Conservation (phyloP, 2,888 invertebrate genomes). For the Cosmia pyralina region DNA sequence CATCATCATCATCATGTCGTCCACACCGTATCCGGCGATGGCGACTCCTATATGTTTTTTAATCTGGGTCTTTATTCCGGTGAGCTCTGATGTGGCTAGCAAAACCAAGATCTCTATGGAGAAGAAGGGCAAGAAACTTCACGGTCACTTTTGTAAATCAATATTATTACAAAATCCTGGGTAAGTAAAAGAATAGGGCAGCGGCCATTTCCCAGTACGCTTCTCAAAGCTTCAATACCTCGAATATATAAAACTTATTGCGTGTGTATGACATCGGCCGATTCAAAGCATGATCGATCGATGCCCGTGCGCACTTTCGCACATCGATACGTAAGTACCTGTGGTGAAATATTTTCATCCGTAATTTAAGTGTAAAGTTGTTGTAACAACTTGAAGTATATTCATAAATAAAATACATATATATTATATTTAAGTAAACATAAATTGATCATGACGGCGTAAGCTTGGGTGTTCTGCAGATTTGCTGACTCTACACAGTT, state of each 20-base stretch:
- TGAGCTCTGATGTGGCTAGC: too few relatives aligned
- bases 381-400: constrained; percentile 40
- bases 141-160: too few relatives aligned
- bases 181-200: background rate
- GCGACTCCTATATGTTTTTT: too few relatives aligned
- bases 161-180: too few relatives aligned
- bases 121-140: too few relatives aligned
- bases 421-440: constrained; percentile 8
- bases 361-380: constrained; percentile 47
- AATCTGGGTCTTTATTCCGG: too few relatives aligned
- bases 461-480: constrained; percentile 39
- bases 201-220: constrained; percentile 31
- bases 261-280: constrained; percentile 66
- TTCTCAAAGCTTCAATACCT: constrained; percentile 58
- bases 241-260: constrained; percentile 64
- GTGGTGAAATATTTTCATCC: constrained; percentile 55
- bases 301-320: constrained; percentile 53
- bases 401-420: constrained; percentile 38
- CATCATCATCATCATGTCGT: too few relatives aligned
- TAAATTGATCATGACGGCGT: constrained; percentile 33
- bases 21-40: too few relatives aligned
- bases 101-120: too few relatives aligned
- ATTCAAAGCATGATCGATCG: constrained; percentile 77
- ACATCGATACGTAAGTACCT: constrained; percentile 44
- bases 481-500: constrained; percentile 6